Conservation (phyloP, 92 coral and sea anemone genomes). For the Muricea muricata region DNA sequence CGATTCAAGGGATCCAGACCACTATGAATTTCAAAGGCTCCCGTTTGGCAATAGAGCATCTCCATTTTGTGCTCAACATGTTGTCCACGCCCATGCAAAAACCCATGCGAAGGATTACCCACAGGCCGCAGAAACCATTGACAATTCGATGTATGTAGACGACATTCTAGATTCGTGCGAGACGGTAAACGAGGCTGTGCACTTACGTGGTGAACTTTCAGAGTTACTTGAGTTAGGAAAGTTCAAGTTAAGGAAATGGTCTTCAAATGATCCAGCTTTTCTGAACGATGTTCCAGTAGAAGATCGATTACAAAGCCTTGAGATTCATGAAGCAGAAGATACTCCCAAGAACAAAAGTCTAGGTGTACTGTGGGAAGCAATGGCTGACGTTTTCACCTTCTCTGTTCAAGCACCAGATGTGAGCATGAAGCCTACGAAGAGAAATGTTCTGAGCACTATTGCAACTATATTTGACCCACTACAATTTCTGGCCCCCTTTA, state of each 20-base stretch:
- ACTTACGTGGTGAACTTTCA: background rate
- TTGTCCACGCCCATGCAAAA: background rate
- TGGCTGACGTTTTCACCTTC: background rate
- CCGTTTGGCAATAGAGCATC: too few species aligned
- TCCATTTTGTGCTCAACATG: background rate
- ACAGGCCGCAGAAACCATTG: conserved; percentile 11
- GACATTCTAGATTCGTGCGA: conserved; percentile 7
- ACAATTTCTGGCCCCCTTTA: background rate
- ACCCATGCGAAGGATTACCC: too few species aligned
- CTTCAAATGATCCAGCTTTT: background rate
- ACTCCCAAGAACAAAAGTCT: background rate
- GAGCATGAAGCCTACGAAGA: background rate
- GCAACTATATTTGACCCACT: conserved; percentile 12
- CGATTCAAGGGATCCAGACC: conserved; percentile 24
- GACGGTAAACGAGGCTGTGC: background rate
- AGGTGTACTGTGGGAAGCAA: conserved; percentile 18
- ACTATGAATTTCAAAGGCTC: conserved; percentile 12
- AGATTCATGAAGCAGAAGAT: background rate
- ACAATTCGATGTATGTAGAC: conserved; percentile 4
- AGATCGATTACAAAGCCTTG: background rate
- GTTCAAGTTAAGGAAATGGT: too few species aligned
- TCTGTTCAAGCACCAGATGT: background rate
- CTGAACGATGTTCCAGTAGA: conserved; percentile 6
- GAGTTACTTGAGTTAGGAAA: too few species aligned
- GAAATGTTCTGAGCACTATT: conserved; percentile 26